Evolutionary conservation across 2,113 vertebrate genomes (phyloP).

Genomic region (Rissa tridactyla): DNA sequence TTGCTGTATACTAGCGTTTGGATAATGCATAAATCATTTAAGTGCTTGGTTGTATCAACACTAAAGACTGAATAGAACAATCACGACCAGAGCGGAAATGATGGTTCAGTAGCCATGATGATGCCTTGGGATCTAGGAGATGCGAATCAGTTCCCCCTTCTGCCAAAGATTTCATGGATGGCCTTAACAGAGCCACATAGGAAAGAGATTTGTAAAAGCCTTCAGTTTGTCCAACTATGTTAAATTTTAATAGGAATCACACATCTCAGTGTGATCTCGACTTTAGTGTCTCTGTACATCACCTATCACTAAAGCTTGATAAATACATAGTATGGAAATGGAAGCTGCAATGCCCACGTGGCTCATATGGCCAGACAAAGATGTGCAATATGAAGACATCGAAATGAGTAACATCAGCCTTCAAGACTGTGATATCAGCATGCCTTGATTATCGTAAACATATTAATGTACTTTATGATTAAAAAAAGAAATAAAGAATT

Average conservation of each 20-base stretch:
- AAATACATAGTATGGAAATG: not conserved
- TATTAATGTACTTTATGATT: not conserved
- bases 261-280: not conserved
- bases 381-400: not conserved
- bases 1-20: not conserved
- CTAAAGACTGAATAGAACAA: not conserved
- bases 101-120: not conserved
- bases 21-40: not conserved
- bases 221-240: not conserved
- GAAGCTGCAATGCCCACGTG: not conserved
- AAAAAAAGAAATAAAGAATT: not conserved
- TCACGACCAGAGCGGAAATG: not conserved
- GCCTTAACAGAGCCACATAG: not conserved
- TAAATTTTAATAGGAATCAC: not conserved
- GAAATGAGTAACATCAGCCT: not conserved
- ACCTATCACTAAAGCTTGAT: not conserved
- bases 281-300: not conserved
- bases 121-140: not conserved
- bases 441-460: not conserved
- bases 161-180: not conserved
- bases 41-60: not conserved
- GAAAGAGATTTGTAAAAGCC: not conserved
- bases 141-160: not conserved
- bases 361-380: not conserved
- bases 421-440: not conserved